phyloP scores from a whole-genome alignment of 1,140 invertebrate genomes.

The Drosophila willistoni region DNA sequence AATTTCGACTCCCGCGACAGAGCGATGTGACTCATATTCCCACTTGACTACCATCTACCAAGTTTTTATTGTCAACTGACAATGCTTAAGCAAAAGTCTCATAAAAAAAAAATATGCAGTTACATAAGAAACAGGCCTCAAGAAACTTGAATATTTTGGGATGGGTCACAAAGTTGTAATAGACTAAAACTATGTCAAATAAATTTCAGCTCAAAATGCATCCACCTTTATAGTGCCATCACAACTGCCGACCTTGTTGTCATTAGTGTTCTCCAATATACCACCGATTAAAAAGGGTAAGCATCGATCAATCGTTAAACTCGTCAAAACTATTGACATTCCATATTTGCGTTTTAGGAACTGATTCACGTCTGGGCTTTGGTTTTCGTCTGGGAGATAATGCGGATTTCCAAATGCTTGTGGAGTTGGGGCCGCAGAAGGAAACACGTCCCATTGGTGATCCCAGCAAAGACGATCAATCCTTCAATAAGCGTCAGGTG shows the following conservation, averaged over 20 bases:
- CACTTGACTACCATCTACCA: slow-evolving; percentile 5
- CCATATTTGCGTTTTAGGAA: slow-evolving; percentile 84
- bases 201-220: slow-evolving; percentile 48
- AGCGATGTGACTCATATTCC: background rate
- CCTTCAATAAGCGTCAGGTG: slow-evolving; percentile 79
- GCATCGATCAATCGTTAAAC: background rate
- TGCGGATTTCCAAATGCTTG: slow-evolving; percentile 90
- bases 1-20: slow-evolving; percentile 15
- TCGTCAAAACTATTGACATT: background rate
- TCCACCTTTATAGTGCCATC: slow-evolving; percentile 88
- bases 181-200: slow-evolving; percentile 17
- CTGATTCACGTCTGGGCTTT: slow-evolving; percentile 90
- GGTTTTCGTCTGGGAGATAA: slow-evolving; percentile 91
- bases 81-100: background rate
- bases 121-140: slow-evolving; percentile 18
- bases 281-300: slow-evolving; percentile 93
- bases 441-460: slow-evolving; percentile 86
- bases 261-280: slow-evolving; percentile 91
- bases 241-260: slow-evolving; percentile 89
- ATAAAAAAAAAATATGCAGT: background rate
- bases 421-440: slow-evolving; percentile 90
- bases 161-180: background rate
- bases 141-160: slow-evolving; percentile 1
- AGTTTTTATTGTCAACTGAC: background rate
- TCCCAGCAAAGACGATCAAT: slow-evolving; percentile 53